Conservation (phyloP, 1,140 invertebrate species). For the Nylanderia fulva region DNA sequence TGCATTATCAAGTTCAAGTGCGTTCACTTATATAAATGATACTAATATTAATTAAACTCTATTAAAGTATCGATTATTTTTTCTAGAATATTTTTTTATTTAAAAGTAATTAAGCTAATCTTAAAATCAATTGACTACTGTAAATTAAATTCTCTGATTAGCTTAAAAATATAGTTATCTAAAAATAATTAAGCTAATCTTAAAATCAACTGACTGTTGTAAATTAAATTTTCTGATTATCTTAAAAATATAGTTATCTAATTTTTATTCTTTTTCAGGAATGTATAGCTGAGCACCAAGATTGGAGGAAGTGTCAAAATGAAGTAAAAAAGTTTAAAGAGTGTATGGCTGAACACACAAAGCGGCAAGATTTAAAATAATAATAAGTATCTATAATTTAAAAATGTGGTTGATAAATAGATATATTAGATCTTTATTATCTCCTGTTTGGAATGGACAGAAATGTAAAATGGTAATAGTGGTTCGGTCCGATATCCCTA, state of each 20-base stretch:
- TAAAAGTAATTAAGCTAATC: background rate
- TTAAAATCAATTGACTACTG: background rate
- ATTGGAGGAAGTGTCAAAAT: slow-evolving; percentile 96
- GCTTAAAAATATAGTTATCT: background rate
- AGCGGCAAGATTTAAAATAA: slow-evolving; percentile 71
- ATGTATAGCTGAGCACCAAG: slow-evolving; percentile 94
- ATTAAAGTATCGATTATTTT: background rate
- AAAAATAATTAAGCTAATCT: background rate
- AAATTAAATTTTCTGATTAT: background rate
- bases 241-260: background rate
- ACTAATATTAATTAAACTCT: background rate
- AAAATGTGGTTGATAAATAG: slow-evolving; percentile 66
- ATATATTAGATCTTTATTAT: slow-evolving; percentile 69
- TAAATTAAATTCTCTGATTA: background rate
- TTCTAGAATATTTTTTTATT: background rate
- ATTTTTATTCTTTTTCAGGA: slow-evolving; percentile 87
- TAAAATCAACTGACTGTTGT: background rate
- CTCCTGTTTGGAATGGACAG: slow-evolving; percentile 40
- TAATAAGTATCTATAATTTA: slow-evolving; percentile 21
- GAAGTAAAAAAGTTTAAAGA: slow-evolving; percentile 91
- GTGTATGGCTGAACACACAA: slow-evolving; percentile 90
- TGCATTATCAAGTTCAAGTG: slow-evolving; percentile 95
- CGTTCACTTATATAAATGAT: background rate
- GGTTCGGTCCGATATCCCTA: slow-evolving; percentile 91
- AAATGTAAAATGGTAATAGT: slow-evolving; percentile 91